Evolutionary conservation across 2,888 invertebrate species (phyloP).

Genomic region (Cryptocephalus moraei): DNA sequence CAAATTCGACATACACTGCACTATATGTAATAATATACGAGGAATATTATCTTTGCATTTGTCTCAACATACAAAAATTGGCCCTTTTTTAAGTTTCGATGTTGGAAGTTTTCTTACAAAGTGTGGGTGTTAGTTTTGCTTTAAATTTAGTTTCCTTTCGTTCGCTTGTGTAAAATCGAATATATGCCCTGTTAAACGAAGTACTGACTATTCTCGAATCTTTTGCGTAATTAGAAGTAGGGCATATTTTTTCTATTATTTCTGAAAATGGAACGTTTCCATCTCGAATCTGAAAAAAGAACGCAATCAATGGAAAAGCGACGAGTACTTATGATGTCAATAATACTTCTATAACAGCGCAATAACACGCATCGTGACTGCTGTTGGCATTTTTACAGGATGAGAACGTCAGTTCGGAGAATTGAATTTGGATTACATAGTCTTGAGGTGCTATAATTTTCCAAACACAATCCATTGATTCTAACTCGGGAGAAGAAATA

Average conservation of each 20-base stretch:
- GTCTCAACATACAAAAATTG: too few relatives aligned
- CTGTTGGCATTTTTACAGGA: slow-evolving; percentile 34
- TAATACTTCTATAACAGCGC: slow-evolving; percentile 61
- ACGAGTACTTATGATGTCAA: neutral
- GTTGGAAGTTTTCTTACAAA: slow-evolving; percentile 37
- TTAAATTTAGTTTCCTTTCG: slow-evolving; percentile 54
- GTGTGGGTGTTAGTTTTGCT: slow-evolving; percentile 43
- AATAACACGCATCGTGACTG: slow-evolving; percentile 42
- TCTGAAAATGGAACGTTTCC: slow-evolving; percentile 57
- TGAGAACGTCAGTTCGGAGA: slow-evolving; percentile 28
- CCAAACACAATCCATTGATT: slow-evolving; percentile 69
- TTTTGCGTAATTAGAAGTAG: slow-evolving; percentile 8
- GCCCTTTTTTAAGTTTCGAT: too few relatives aligned
- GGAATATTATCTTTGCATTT: too few relatives aligned
- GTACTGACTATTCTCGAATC: slow-evolving; percentile 40
- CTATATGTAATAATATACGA: too few relatives aligned
- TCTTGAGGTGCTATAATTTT: slow-evolving; percentile 48
- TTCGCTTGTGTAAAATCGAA: slow-evolving; percentile 47
- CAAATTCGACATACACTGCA: too few relatives aligned
- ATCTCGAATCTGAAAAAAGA: slow-evolving; percentile 51
- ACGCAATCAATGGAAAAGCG: too few relatives aligned
- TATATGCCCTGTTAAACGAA: slow-evolving; percentile 49
- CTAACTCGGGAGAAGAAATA: slow-evolving; percentile 36
- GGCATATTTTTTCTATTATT: slow-evolving; percentile 60
- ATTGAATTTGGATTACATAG: slow-evolving; percentile 50